Evolutionary conservation across 2,888 invertebrate genomes (phyloP).

Genomic region (Chrysolina oricalcia): DNA sequence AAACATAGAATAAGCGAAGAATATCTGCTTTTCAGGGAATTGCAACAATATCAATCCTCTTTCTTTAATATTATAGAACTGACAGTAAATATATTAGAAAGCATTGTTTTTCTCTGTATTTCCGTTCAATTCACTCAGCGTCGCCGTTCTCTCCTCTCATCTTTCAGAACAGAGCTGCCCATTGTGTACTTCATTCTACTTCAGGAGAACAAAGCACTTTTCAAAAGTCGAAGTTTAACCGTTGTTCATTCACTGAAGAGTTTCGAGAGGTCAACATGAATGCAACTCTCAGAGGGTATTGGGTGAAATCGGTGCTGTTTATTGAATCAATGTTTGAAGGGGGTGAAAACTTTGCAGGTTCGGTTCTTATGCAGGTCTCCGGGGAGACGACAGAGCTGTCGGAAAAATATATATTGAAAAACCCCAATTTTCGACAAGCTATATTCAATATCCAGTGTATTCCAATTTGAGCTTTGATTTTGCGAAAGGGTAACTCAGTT

Average conservation of each 20-base stretch:
- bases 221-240: conserved; percentile 40
- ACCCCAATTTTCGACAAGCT: background rate
- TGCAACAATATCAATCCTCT: background rate
- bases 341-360: conserved; percentile 25
- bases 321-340: conserved; percentile 33
- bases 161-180: background rate
- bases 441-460: too few species aligned
- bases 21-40: background rate
- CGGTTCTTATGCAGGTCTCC: conserved; percentile 22
- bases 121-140: conserved; percentile 19
- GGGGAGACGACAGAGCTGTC: background rate
- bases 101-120: background rate
- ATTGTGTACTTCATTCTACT: conserved; percentile 43
- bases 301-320: conserved; percentile 47
- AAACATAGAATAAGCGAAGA: too few species aligned
- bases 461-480: too few species aligned
- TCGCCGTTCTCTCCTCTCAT: conserved; percentile 8
- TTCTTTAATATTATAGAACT: too few species aligned
- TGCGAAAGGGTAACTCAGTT: too few species aligned
- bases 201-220: conserved; percentile 42
- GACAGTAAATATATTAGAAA: background rate
- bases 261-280: conserved; percentile 52
- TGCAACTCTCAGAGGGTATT: conserved; percentile 52
- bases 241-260: conserved; percentile 45
- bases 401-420: background rate